Percentiles rank a stretch among this genome's conserved stretches.
Evolutionary conservation across 1,140 invertebrate genomes (phyloP).

Genomic region (Drosophila fuyamai): DNA sequence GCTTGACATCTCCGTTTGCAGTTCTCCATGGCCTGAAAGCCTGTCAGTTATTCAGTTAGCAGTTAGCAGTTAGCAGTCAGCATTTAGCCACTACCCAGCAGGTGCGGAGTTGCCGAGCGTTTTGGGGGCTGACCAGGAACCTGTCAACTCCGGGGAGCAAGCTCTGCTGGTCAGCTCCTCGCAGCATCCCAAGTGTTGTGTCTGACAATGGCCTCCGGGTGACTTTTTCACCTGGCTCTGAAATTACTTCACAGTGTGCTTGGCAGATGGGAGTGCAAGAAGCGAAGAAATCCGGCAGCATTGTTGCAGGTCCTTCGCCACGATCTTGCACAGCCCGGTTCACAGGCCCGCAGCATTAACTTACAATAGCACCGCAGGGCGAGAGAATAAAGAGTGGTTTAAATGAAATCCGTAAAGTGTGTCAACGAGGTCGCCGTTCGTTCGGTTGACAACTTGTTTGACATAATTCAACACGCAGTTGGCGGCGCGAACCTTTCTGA

Average conservation of each 20-base stretch:
- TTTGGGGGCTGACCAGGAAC: slow-evolving; percentile 3
- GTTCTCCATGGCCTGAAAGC: slow-evolving; percentile 53
- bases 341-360: slow-evolving; percentile 23
- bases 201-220: slow-evolving; percentile 51
- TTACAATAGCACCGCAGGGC: slow-evolving; percentile 20
- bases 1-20: slow-evolving; percentile 51
- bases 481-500: slow-evolving; percentile 63
- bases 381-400: slow-evolving; percentile 55
- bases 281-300: background rate
- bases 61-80: slow-evolving; percentile 18
- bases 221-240: slow-evolving; percentile 43
- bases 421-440: slow-evolving; percentile 45
- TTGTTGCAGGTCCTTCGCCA: background rate
- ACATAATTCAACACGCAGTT: slow-evolving; percentile 70
- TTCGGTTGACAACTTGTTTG: slow-evolving; percentile 72
- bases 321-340: slow-evolving; percentile 8
- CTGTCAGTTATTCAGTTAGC: slow-evolving; percentile 68
- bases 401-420: slow-evolving; percentile 67
- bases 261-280: slow-evolving; percentile 13
- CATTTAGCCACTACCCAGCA: slow-evolving; percentile 44
- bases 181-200: slow-evolving; percentile 28
- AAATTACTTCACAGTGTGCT: slow-evolving; percentile 10
- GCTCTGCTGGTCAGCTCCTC: slow-evolving; percentile 28
- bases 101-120: slow-evolving; percentile 34
- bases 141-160: slow-evolving; percentile 36